Conservation (phyloP, 1,140 invertebrate genomes). For the Cydia fagiglandana region DNA sequence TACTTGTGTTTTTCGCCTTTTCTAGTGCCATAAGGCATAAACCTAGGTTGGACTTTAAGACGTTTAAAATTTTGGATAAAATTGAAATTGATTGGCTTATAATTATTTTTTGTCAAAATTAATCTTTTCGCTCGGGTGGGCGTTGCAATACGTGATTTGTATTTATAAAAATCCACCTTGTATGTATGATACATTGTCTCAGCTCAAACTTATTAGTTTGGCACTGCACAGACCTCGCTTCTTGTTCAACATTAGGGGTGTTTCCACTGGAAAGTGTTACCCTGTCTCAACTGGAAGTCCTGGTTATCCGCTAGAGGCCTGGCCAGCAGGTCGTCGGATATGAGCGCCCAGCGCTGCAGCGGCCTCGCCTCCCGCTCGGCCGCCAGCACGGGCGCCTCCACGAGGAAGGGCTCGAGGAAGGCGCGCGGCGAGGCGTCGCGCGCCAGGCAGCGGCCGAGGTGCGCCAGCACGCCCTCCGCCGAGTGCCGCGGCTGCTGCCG, state of each 20-base stretch:
- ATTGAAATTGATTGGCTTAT: too few relatives aligned
- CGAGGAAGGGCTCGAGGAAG: slow-evolving; percentile 94
- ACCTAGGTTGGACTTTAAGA: too few relatives aligned
- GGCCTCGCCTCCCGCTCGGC: slow-evolving; percentile 88
- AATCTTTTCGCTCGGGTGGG: too few relatives aligned
- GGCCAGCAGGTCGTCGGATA: slow-evolving; percentile 94
- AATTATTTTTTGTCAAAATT: too few relatives aligned
- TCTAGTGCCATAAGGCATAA: too few relatives aligned
- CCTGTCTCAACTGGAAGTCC: slow-evolving; percentile 95
- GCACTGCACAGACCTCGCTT: slow-evolving; percentile 93
- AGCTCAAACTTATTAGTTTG: slow-evolving; percentile 97
- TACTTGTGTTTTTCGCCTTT: too few relatives aligned
- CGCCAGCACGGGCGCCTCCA: slow-evolving; percentile 87
- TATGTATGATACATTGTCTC: too few relatives aligned
- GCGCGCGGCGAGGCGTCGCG: slow-evolving; percentile 96
- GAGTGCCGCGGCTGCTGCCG: slow-evolving; percentile 96
- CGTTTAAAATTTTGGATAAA: too few relatives aligned
- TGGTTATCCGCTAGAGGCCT: slow-evolving; percentile 89
- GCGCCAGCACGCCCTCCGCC: slow-evolving; percentile 90
- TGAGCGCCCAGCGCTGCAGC: slow-evolving; percentile 94
- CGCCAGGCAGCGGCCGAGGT: slow-evolving; percentile 93
- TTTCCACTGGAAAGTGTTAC: slow-evolving; percentile 90
- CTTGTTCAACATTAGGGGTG: slow-evolving; percentile 92
- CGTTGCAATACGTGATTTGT: too few relatives aligned
- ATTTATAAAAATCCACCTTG: too few relatives aligned